These are phyloP conservation scores for Characodon lateralis DNA, from an alignment of 2,797 vertebrate genomes.

Conservation along the genomic window DNA sequence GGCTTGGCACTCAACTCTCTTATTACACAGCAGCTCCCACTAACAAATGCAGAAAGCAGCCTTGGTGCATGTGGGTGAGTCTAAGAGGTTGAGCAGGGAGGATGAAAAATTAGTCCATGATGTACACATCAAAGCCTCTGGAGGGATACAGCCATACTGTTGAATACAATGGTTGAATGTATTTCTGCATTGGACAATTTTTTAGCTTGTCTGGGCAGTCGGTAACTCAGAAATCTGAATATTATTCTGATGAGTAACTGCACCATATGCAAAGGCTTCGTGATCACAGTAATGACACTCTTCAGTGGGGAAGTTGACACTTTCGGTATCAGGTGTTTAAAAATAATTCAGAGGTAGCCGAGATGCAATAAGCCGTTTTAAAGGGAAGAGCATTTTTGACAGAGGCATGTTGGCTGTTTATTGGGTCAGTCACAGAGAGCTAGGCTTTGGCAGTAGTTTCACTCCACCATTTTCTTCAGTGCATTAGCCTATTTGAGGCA, in stretches of 20 bases:
- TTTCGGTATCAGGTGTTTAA: not conserved
- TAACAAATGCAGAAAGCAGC: slow-evolving; percentile 60
- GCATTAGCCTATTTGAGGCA: no score
- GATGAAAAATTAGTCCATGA: slow-evolving; percentile 58
- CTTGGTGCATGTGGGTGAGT: slow-evolving; percentile 60
- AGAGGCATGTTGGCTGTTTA: not conserved
- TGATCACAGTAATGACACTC: not conserved
- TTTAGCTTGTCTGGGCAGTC: not conserved
- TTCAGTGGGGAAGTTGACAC: not conserved
- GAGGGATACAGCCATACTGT: slow-evolving; percentile 41
- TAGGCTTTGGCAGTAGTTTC: not conserved
- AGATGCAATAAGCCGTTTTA: not conserved
- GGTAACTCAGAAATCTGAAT: not conserved
- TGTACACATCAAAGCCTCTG: slow-evolving; percentile 70
- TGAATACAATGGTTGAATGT: slow-evolving; percentile 46
- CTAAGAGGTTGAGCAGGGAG: slow-evolving; percentile 39
- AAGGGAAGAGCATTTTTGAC: no score
- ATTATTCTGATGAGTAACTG: not conserved
- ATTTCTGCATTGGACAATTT: slow-evolving; percentile 13
- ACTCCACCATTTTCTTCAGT: not conserved
- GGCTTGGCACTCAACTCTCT: slow-evolving; percentile 70
- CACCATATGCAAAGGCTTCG: not conserved
- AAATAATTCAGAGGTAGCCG: not conserved
- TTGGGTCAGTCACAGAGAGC: not conserved
- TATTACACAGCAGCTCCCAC: slow-evolving; percentile 72